Percentiles rank a stretch among this genome's conserved stretches.
phyloP scores from a whole-genome alignment of 2,113 vertebrate species.

The Seriola aureovittata region DNA sequence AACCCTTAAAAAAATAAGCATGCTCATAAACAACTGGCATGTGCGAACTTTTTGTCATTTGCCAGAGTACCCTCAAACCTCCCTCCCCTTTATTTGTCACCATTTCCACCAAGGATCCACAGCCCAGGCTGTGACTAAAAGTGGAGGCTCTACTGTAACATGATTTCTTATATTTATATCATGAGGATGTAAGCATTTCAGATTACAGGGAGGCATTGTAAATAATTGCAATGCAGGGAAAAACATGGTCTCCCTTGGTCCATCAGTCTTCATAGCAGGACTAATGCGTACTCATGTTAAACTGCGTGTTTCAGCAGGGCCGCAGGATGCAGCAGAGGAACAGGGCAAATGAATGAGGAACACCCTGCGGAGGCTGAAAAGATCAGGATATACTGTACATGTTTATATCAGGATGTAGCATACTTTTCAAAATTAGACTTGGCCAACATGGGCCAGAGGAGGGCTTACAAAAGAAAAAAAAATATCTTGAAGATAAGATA shows the following conservation, averaged over 20 bases:
- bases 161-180: constrained; percentile 63
- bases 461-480: constrained; percentile 37
- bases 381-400: constrained; percentile 52
- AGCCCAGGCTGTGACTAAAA: constrained; percentile 51
- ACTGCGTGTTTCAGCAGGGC: constrained; percentile 45
- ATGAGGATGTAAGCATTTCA: constrained; percentile 49
- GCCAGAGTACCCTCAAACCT: constrained; percentile 51
- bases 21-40: constrained; percentile 64
- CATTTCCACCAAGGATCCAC: constrained; percentile 56
- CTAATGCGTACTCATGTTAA: constrained; percentile 67
- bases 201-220: constrained; percentile 41
- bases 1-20: constrained; percentile 72
- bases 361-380: constrained; percentile 30
- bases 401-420: constrained; percentile 49
- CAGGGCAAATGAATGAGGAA: constrained; percentile 49
- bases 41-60: constrained; percentile 51
- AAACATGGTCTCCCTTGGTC: constrained; percentile 30
- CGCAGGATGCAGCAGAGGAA: constrained; percentile 35
- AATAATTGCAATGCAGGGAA: constrained; percentile 66
- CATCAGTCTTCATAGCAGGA: constrained; percentile 68
- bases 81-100: constrained; percentile 57
- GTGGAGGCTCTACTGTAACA: constrained; percentile 34
- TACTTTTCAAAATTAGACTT: constrained; percentile 58
- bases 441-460: constrained; percentile 29
- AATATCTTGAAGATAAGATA: constrained; percentile 71